Percentiles rank a stretch among this genome's conserved stretches.
These are phyloP conservation scores for Orcinus orca DNA, from an alignment of 2,113 vertebrate species.

Conservation along the genomic window DNA sequence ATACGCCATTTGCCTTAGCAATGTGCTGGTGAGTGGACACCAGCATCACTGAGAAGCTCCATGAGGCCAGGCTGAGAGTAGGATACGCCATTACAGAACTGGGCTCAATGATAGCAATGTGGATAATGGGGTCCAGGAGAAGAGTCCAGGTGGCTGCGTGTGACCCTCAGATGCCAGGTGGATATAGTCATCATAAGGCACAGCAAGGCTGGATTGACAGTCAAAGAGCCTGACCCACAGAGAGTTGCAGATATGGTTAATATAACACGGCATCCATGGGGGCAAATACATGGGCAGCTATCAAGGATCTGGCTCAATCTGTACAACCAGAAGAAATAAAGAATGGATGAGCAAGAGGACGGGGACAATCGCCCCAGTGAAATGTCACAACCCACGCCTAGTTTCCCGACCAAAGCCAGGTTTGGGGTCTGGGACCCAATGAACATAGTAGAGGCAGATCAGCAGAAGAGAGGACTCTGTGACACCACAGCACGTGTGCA, in stretches of 20 bases:
- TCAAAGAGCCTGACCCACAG: no score
- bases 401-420: background rate
- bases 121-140: background rate
- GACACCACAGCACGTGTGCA: fast-evolving
- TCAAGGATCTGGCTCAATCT: background rate
- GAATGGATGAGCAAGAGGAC: background rate
- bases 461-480: background rate
- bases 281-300: background rate
- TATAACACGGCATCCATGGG: background rate
- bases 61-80: background rate
- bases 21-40: background rate
- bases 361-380: no score
- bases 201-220: background rate
- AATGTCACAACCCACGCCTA: background rate
- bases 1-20: no score
- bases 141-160: background rate
- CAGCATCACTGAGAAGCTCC: background rate
- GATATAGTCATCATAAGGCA: background rate
- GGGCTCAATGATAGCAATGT: background rate
- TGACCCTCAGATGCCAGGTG: background rate
- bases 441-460: no score
- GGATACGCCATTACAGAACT: background rate
- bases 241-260: fast-evolving
- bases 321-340: background rate
- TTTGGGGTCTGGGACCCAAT: background rate